Base-by-base conservation (phyloP, 2,797 vertebrate species). In the Fundulus diaphanus region DNA sequence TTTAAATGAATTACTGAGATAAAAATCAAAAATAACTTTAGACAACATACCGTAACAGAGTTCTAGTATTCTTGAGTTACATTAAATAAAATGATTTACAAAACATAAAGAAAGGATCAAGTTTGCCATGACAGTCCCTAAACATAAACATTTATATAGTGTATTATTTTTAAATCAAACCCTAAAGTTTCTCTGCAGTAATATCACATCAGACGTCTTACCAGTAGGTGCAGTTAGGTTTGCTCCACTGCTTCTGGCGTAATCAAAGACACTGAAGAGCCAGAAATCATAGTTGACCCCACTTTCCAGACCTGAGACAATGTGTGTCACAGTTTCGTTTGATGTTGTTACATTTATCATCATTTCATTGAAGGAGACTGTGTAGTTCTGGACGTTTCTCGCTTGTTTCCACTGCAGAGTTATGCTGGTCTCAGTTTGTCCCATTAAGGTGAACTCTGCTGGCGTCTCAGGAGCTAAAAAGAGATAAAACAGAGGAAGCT, bases 331-430 rank as follows among this genome's bases (percentile, higher is more conserved):
- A 12, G 11, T 7, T 44, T 44, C 12, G 24, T n/a, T n/a, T 56
- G n/a, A 35, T 6, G 0, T 20, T n/a, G n/a, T n/a, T 18, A 81
- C 0, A 0, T 11, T 35, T 33, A 0, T 68, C 11, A 33, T 3
- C 0, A 0, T 0, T 15, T 0, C 27, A 31, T 15, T 31, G 1
- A 57, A 27, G 6, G 0, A 1, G n/a, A 93, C 80, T 6, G 0
- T 35, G 51, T 93, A 93, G 18, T 0, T 37, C 40, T 70, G 40
- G 5, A 16, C 33, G 9, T 5, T 1, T 0, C 5, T 1, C 31
- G 83, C 82, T 59, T 72, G 65, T 4, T 13, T 1, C 92, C 92
- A 93, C 35, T 77, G 33, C 70, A 93, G 81, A 76, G 82, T 85
- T 73, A 92, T 72, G 20, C 40, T 77, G 20, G 31, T 84, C 59